Evolutionary conservation across 2,888 invertebrate genomes (phyloP), one percentile per base, ranked within the genome.

Genomic region (Girardia tigrina): DNA sequence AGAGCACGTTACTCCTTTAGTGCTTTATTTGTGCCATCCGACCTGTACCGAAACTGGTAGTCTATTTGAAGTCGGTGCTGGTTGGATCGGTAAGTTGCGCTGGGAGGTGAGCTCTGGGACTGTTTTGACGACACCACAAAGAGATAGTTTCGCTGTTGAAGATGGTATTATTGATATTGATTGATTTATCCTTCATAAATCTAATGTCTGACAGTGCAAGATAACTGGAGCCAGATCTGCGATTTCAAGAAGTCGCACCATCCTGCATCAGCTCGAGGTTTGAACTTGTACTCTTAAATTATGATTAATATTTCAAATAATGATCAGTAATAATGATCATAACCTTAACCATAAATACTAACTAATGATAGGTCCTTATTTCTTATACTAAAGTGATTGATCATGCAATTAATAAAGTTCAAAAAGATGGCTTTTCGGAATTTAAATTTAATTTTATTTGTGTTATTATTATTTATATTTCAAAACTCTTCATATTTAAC

Each of bases 1-100:
- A 0, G 90, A 91, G 79, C 88, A 90, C 77, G 91, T 93, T 79
- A 90, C 91, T 4, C 94, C 94, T 0, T 88, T 94, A 78, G 92
- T 92, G 75, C 88, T 89, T 0, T 94, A 90, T 87, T 86, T 98
- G 83, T 91, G 90, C 78, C 95, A 97, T 83, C 94, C 95, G 80
- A 88, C 88, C 8, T 94, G 92, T 84, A 83, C 87, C 4, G 94
- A 92, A 77, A 90, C 88, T 79, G 87, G 87, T 14, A 81, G 83
- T 1, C 79, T 87, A 28, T 86, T 84, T 80, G 86, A 87, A 80
- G 84, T 85, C 42, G 87, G 86, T 28, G 87, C 85, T 29, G 86
- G 86, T 56, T 87, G 85, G 85, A 82, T 36, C 12, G 36, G 36
- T 12, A 36, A 36, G 16, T 86, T 85, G 81, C 85, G 86, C 75